Base-by-base conservation (phyloP, 2,113 vertebrate genomes). In the Prietella phreatophila region DNA sequence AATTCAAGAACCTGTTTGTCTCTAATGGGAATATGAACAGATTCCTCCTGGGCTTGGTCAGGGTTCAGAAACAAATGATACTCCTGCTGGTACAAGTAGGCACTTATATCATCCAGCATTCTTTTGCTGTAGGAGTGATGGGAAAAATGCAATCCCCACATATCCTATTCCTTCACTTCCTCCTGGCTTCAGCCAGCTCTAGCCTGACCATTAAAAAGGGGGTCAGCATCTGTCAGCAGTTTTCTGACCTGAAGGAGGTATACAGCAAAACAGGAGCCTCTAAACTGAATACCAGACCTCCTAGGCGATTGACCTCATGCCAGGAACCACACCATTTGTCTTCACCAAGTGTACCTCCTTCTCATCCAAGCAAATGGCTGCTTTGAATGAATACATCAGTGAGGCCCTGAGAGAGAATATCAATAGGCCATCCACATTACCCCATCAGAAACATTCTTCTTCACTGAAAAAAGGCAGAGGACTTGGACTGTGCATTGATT, bases 251-350 rank as follows among this genome's bases (percentile, higher is more conserved):
- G 22, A 25, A 76, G 5, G 10, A 27, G 42, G 73, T 50, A 50
- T 76, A 13, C 11, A 25, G 22, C 39, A 76, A 76, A 50, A 76
- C 22, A 76, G 73, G 73, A 76, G 73, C 22, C 39, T 5, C 25
- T 50, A 50, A 76, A 50, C 22, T 50, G 25, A 22, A 11, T 76
- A 50, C 22, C 25, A 76, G 71, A 76, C 22, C 13, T 76, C 42
- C 73, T 42, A 76, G 73, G 11, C 11, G 5, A 50, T 76, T 76
- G 42, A 76, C 25, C 22, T 76, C 11, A 76, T 76, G 73, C 73
- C 73, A 76, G 73, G 73, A 76, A 76, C 73, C 42, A 50, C 39
- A 76, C 39, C 42, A 76, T 76, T 13, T 76, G 73, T 76, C 42
- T 76, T 5, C 11, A 50, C 47, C 47, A 50, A 50, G 47, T 47